Evolutionary conservation across 2,113 vertebrate species (phyloP).

Genomic region (Paradoxurus hermaphroditus): DNA sequence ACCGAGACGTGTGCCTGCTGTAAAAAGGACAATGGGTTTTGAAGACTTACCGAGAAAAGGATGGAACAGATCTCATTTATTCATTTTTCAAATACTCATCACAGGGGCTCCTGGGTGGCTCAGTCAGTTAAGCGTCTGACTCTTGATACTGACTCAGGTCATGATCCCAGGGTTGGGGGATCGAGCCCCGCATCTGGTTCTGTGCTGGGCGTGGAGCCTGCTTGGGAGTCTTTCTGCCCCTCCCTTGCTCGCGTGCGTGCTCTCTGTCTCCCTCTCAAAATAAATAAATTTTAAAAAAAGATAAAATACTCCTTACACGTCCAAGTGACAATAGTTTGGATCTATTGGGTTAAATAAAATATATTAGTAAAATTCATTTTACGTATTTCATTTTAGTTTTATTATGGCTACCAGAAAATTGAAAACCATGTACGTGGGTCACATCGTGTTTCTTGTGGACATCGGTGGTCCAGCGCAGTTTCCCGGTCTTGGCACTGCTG

Average conservation of each 20-base stretch:
- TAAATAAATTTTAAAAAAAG: too few relatives aligned
- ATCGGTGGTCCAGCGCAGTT: neutral
- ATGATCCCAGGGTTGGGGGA: too few relatives aligned
- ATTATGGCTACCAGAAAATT: neutral
- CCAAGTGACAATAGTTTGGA: neutral
- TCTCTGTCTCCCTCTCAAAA: too few relatives aligned
- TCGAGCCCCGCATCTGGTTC: too few relatives aligned
- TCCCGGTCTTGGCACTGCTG: neutral
- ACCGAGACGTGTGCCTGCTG: neutral
- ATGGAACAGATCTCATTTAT: neutral
- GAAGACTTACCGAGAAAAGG: neutral
- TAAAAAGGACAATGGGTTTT: neutral
- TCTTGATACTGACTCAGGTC: too few relatives aligned
- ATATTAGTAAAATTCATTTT: neutral
- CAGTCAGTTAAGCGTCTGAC: too few relatives aligned
- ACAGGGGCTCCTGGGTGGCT: neutral
- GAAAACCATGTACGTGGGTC: neutral
- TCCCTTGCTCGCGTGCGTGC: too few relatives aligned
- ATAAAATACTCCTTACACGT: neutral
- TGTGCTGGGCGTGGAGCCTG: too few relatives aligned
- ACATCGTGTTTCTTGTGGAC: neutral
- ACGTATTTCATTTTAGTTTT: neutral
- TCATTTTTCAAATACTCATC: neutral
- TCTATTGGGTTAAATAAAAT: neutral
- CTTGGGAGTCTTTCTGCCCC: too few relatives aligned